Evolutionary conservation across 2,113 vertebrate genomes (phyloP), one percentile per base, ranked within the genome.

Genomic region (Pipa parva): DNA sequence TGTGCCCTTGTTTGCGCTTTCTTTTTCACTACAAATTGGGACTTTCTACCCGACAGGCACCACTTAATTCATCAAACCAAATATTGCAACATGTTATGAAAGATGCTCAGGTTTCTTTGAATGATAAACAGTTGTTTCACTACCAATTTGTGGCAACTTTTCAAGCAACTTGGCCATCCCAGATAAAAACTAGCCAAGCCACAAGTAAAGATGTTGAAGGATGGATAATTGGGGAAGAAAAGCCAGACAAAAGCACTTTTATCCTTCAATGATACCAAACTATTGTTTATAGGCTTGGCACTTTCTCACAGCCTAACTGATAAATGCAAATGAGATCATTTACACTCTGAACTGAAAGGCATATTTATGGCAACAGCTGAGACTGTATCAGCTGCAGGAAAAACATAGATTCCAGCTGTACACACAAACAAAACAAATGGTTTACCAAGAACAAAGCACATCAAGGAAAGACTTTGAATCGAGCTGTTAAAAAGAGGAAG

Each of bases 51-150:
- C n/a, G n/a, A n/a, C n/a, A n/a, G n/a, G n/a, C n/a, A n/a, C n/a
- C n/a, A n/a, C n/a, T n/a, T n/a, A n/a, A n/a, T n/a, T n/a, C n/a
- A n/a, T n/a, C n/a, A n/a, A n/a, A 76, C 74, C 51, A 87, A 76
- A 73, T 83, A 82, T 78, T 82, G 83, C 10, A 9, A 36, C 15
- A 12, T 1, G 11, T 15, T 46, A 17, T 46, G 6, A 20, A 17
- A 46, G 42, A 46, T 46, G 17, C 18, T 46, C 15, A 46, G 7
- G 42, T 46, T 46, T 20, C 42, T 17, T 20, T 49, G 8, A 22
- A 22, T 24, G 46, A 49, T 13, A 22, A 22, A 49, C 46, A 49
- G 46, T 24, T 49, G 46, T 24, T 24, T 24, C 15, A 56, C 51
- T 11, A 65, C 25, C 31, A 51, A 56, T 9, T 37, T n/a, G 54